These are phyloP conservation scores for Acanthisitta chloris DNA, from an alignment of 2,113 vertebrate genomes.

Conservation along the genomic window DNA sequence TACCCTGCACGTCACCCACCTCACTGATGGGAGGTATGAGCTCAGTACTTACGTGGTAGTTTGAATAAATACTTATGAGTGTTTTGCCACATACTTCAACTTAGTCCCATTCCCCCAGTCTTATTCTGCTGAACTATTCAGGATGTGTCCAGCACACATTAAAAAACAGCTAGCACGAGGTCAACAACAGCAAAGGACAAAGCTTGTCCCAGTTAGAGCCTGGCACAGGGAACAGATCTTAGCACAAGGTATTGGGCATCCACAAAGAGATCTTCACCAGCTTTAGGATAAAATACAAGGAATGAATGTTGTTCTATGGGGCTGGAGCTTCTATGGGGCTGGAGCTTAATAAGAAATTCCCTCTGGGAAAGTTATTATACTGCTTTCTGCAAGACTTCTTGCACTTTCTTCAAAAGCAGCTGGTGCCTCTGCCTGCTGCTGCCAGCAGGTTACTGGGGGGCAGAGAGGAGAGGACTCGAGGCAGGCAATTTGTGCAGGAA, in stretches of 20 bases:
- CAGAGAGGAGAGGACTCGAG: fast-evolving
- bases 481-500: neutral
- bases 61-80: too few species aligned
- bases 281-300: neutral
- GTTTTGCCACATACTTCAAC: neutral
- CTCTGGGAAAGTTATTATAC: neutral
- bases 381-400: neutral
- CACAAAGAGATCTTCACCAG: neutral
- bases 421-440: neutral
- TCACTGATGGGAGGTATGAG: neutral
- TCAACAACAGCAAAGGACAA: neutral
- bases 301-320: neutral
- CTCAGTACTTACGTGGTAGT: neutral
- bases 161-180: neutral
- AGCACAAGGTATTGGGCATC: neutral
- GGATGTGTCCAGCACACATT: neutral
- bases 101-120: neutral
- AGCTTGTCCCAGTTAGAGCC: neutral
- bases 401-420: neutral
- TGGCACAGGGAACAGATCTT: neutral
- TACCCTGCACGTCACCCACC: neutral
- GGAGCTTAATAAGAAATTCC: neutral
- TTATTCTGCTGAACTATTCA: neutral
- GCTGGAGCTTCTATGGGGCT: too few species aligned
- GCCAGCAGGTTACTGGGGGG: fast-evolving